phyloP scores from a whole-genome alignment of 2,888 invertebrate genomes.

The Autographa gamma region DNA sequence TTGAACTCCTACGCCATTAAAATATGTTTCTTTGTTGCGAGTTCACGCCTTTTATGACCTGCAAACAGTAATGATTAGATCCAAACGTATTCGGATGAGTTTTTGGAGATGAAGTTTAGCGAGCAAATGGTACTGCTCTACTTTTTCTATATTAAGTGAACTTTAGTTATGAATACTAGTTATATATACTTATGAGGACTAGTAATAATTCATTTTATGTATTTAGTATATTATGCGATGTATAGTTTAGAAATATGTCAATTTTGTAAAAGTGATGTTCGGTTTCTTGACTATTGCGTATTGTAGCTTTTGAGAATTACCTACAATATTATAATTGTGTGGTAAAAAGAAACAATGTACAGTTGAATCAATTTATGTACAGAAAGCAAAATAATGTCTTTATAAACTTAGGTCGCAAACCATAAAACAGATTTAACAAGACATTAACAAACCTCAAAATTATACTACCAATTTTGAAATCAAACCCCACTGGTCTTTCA shows the following conservation, averaged over 20 bases:
- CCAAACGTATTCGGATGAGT: not conserved
- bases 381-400: not conserved
- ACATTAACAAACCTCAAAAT: not conserved
- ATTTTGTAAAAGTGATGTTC: too few relatives aligned
- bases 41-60: slow-evolving; percentile 28
- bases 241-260: too few relatives aligned
- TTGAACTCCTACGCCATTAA: slow-evolving; percentile 51
- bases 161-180: too few relatives aligned
- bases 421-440: not conserved
- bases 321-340: too few relatives aligned
- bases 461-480: slow-evolving; percentile 8
- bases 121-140: not conserved
- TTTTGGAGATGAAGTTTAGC: slow-evolving; percentile 8
- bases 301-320: too few relatives aligned
- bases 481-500: slow-evolving; percentile 19
- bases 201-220: too few relatives aligned
- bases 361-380: too few relatives aligned
- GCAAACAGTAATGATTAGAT: slow-evolving; percentile 35
- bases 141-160: not conserved
- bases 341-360: too few relatives aligned
- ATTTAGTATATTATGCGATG: too few relatives aligned
- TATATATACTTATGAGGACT: too few relatives aligned
- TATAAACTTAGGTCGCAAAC: not conserved
- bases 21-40: slow-evolving; percentile 43
- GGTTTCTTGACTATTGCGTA: too few relatives aligned